phyloP scores from a whole-genome alignment of 2,888 invertebrate species.

The Laspeyria flexula region DNA sequence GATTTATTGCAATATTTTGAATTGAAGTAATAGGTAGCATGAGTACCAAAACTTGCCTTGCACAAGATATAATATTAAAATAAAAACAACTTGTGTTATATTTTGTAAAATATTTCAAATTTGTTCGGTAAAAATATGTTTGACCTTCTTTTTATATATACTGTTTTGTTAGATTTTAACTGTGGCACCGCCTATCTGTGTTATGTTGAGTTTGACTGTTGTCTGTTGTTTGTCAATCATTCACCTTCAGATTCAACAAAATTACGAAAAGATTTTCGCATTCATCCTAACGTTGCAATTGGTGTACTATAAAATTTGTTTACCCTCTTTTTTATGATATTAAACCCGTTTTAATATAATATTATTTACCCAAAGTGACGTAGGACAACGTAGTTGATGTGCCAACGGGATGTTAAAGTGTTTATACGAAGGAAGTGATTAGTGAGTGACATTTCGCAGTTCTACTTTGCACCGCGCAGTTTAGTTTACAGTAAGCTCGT shows the following conservation, averaged over 20 bases:
- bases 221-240: neutral
- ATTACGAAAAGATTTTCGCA: slow-evolving; percentile 7
- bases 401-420: slow-evolving; percentile 30
- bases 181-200: neutral
- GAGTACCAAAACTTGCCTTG: no score
- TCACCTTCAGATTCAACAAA: slow-evolving; percentile 1
- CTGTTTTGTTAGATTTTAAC: neutral
- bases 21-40: no score
- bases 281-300: slow-evolving; percentile 8
- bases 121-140: no score
- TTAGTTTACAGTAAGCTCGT: slow-evolving; percentile 25
- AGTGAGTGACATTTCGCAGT: slow-evolving; percentile 42
- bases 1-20: no score
- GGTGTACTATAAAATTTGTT: slow-evolving; percentile 26
- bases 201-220: no score
- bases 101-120: no score
- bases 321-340: slow-evolving; percentile 15
- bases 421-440: slow-evolving; percentile 21
- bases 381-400: slow-evolving; percentile 27
- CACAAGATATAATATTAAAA: no score
- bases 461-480: slow-evolving; percentile 6
- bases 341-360: slow-evolving; percentile 9
- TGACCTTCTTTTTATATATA: no score
- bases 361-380: slow-evolving; percentile 21
- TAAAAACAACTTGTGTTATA: no score